Evolutionary conservation across 1,140 invertebrate genomes (phyloP).

Genomic region (Aphelenchoides fujianensis): DNA sequence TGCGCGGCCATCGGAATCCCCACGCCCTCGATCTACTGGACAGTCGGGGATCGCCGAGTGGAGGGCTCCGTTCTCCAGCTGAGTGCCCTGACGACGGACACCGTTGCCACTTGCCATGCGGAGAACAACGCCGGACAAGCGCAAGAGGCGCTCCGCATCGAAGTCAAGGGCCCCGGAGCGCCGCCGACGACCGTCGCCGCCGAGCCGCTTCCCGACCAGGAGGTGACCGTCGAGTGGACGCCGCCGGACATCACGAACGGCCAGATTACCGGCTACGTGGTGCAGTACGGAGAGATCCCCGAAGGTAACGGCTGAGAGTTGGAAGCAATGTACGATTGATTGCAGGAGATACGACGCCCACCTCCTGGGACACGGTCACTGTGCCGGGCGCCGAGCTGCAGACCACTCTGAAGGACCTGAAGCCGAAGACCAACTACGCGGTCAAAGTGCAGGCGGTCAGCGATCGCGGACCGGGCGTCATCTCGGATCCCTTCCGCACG

Average conservation of each 20-base stretch:
- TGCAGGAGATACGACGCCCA: slow-evolving; percentile 46
- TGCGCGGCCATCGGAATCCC: slow-evolving; percentile 57
- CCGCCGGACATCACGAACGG: slow-evolving; percentile 60
- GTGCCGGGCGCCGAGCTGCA: slow-evolving; percentile 50
- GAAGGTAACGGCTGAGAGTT: neutral
- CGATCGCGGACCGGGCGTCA: slow-evolving; percentile 56
- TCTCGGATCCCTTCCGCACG: slow-evolving; percentile 47
- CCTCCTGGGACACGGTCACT: slow-evolving; percentile 43
- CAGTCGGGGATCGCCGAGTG: slow-evolving; percentile 34
- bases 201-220: slow-evolving; percentile 51
- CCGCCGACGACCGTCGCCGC: slow-evolving; percentile 58
- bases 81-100: slow-evolving; percentile 49
- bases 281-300: slow-evolving; percentile 57
- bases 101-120: slow-evolving; percentile 55
- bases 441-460: slow-evolving; percentile 58
- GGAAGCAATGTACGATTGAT: neutral
- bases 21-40: slow-evolving; percentile 50
- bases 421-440: slow-evolving; percentile 54
- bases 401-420: slow-evolving; percentile 39
- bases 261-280: slow-evolving; percentile 46
- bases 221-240: slow-evolving; percentile 61
- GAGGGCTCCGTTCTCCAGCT: slow-evolving; percentile 45
- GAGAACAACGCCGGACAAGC: slow-evolving; percentile 57
- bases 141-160: slow-evolving; percentile 48
- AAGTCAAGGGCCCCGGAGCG: slow-evolving; percentile 54